Percentiles rank a stretch among this genome's conserved stretches.
Evolutionary conservation across 2,113 vertebrate genomes (phyloP).

Genomic region (Physeter macrocephalus): DNA sequence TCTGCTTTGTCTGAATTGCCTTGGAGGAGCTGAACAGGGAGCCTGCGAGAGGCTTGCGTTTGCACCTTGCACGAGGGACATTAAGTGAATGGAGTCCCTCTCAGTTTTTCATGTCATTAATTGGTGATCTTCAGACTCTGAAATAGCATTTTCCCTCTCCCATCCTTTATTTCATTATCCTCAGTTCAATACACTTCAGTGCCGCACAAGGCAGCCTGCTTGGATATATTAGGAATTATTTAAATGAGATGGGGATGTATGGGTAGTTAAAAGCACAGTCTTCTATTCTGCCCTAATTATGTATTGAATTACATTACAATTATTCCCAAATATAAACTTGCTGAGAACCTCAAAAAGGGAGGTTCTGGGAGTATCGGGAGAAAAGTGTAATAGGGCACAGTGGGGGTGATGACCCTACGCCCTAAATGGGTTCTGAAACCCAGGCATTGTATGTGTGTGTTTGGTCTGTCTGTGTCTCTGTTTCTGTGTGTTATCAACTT

Average conservation of each 20-base stretch:
- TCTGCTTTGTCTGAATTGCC: background rate
- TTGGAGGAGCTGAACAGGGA: conserved; percentile 12
- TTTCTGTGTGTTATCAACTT: background rate
- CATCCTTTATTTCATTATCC: conserved; percentile 85
- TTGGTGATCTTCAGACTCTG: conserved; percentile 79
- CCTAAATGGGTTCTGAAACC: background rate
- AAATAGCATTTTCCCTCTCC: conserved; percentile 78
- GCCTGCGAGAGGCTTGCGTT: background rate
- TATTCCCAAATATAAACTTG: conserved; percentile 80
- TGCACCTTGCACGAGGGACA: conserved; percentile 49
- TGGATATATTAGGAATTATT: conserved; percentile 84
- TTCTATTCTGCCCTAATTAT: conserved; percentile 82
- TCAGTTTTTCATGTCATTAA: conserved; percentile 78
- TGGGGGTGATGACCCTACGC: background rate
- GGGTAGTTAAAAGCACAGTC: conserved; percentile 79
- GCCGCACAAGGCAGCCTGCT: conserved; percentile 71
- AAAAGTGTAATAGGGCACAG: conserved; percentile 15
- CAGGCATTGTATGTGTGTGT: background rate
- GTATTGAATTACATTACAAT: conserved; percentile 82
- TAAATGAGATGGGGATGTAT: conserved; percentile 84
- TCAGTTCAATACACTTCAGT: conserved; percentile 83
- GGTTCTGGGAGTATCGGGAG: conserved; percentile 48
- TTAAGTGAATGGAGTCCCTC: conserved; percentile 75
- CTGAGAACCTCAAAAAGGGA: conserved; percentile 68
- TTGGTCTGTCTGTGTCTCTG: background rate